Evolutionary conservation across 2,888 invertebrate genomes (phyloP), one percentile per base, ranked within the genome.

Genomic region (Eilema sororculum): DNA sequence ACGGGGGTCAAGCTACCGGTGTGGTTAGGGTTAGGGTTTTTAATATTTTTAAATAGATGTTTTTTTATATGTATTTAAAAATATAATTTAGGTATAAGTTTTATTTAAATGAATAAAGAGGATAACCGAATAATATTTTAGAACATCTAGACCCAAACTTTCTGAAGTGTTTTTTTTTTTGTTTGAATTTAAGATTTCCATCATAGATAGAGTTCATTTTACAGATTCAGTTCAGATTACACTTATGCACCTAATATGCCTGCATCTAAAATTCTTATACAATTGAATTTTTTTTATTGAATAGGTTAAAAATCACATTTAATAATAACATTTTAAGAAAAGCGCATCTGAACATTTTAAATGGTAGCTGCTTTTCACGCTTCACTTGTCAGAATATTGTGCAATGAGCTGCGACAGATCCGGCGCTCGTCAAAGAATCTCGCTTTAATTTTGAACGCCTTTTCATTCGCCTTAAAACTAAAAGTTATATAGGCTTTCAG

Each of bases 331-430:
- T 65, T 37, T 61, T 12, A 57, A 67, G 61, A 65, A 72, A 68
- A 71, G 75, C 75, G 74, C 78, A 78, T 73, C 69, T 68, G 64
- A 72, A 81, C 77, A 83, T 82, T 87, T 86, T 81, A 79, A 89
- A 85, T 80, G 78, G 66, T 75, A 77, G 77, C 78, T 79, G 81
- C 72, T 77, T 82, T 85, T 86, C 78, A 87, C 86, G 85, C 86
- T 84, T 84, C 85, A 80, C 71, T 86, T 82, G 83, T 76, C 80
- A 72, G 64, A 72, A 75, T 78, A 87, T 86, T 89, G 90, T 75
- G 83, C 90, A 89, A 86, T 89, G 89, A 86, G 86, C 84, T 87
- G 86, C 75, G 74, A 70, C 69, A 76, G 72, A 87, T 83, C 80
- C 78, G 67, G 64, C 56, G 80, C 81, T 83, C 88, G 81, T 89